Evolutionary conservation across 1,140 invertebrate genomes (phyloP).

Genomic region (Aphis gossypii): DNA sequence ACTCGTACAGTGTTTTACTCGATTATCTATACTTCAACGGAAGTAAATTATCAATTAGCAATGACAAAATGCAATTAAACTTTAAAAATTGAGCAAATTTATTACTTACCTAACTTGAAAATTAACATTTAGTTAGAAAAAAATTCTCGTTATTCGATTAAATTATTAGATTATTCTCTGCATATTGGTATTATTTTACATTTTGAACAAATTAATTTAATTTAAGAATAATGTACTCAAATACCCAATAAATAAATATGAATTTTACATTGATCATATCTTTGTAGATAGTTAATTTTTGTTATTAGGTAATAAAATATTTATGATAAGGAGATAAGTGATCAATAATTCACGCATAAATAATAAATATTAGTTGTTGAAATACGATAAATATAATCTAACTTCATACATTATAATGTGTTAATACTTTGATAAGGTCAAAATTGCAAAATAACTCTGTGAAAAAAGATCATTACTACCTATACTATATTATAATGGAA

Average conservation of each 20-base stretch:
- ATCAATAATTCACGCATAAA: neutral
- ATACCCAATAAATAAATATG: neutral
- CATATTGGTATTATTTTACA: neutral
- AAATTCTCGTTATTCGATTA: neutral
- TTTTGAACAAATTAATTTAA: neutral
- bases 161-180: neutral
- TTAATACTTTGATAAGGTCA: neutral
- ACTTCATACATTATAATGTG: neutral
- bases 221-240: neutral
- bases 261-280: neutral
- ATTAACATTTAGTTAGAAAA: neutral
- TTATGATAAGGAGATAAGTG: neutral
- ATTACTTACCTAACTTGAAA: neutral
- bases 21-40: neutral
- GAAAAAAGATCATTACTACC: neutral
- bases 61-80: neutral
- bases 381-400: neutral
- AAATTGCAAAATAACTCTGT: neutral
- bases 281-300: neutral
- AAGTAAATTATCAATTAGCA: neutral
- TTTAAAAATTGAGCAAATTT: neutral
- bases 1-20: neutral
- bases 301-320: neutral
- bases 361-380: neutral
- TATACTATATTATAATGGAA: neutral